Evolutionary conservation across 2,797 vertebrate genomes (phyloP), one percentile per base, ranked within the genome.

Genomic region (Gorsachius magnificus): DNA sequence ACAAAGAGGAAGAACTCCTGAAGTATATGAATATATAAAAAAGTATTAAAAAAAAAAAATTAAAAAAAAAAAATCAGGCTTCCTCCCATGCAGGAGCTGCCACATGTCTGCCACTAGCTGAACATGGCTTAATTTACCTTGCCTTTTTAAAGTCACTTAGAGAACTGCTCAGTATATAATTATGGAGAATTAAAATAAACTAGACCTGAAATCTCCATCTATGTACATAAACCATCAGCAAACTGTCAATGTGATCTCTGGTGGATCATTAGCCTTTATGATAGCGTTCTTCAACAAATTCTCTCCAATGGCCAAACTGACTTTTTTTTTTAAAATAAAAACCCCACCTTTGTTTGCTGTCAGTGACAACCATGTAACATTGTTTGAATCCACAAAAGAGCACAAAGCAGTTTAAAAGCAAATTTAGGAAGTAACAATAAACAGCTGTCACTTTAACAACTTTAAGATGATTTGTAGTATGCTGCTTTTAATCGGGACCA

Each of bases 311-410:
- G 25, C 16, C 36, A 57, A 57, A 57, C 69, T 15, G 1, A 26
- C 9, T 22, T 48, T 8, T 41, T 41, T 31, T 17, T 53, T 45
- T 20, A 19, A 10, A 38, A 31, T 25, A 41, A 43, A 35, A 24
- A 31, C 3, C 0, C 11, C 13, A 18, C 14, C 7, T 31, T 51
- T 69, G 15, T 60, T 48, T 35, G 13, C 13, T 7, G 28, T 60
- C 46, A 83, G 29, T 33, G 38, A 64, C 31, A 77, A 22, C 8
- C 25, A 53, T 3, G 12, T 53, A 76, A 43, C 38, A 48, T 10
- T 58, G 16, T 43, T 31, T 48, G 26, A 35, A 90, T 35, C 13
- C 54, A 28, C 43, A 82, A 41, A 61, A 48, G 8, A 83, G 38
- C 18, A 82, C 9, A 12, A 68, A 87, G 60, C 33, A 38, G 15